Conservation (phyloP, 2,797 vertebrate species). For the Bovichtus variegatus region DNA sequence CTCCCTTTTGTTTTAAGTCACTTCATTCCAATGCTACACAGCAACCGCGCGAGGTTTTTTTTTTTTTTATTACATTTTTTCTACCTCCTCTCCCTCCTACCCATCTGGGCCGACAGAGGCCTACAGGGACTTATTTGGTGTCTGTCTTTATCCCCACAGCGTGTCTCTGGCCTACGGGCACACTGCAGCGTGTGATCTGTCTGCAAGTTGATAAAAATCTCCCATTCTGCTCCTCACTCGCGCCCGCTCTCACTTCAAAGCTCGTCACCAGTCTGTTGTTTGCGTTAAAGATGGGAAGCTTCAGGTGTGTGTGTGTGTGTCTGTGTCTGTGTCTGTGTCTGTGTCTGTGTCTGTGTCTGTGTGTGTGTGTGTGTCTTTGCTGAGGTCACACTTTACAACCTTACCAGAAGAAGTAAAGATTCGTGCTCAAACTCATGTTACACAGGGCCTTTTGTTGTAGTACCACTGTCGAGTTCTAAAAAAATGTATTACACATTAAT, state of each 20-base stretch:
- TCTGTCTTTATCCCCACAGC: slow-evolving; percentile 67
- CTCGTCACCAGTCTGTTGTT: slow-evolving; percentile 1
- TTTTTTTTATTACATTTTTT: not conserved
- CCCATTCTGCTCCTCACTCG: slow-evolving; percentile 43
- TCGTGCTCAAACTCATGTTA: not conserved
- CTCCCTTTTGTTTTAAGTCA: slow-evolving; percentile 73
- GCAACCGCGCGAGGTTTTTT: slow-evolving; percentile 20
- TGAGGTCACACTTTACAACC: not conserved
- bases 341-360: no score
- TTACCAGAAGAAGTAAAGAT: not conserved
- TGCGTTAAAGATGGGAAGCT: slow-evolving; percentile 40
- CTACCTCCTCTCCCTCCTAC: slow-evolving; percentile 31
- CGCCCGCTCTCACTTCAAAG: slow-evolving; percentile 52
- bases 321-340: no score
- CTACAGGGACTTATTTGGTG: slow-evolving; percentile 69
- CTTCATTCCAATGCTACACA: slow-evolving; percentile 74
- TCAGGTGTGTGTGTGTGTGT: no score
- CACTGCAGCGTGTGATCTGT: slow-evolving; percentile 73
- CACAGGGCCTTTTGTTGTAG: not conserved
- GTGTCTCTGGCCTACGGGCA: slow-evolving; percentile 72
- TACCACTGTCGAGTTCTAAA: no score
- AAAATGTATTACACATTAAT: not conserved
- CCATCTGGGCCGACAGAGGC: slow-evolving; percentile 57
- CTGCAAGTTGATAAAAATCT: slow-evolving; percentile 63
- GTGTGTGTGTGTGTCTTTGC: no score